Evolutionary conservation across 2,113 vertebrate species (phyloP), one percentile per base, ranked within the genome.

Genomic region (Plectropomus leopardus): DNA sequence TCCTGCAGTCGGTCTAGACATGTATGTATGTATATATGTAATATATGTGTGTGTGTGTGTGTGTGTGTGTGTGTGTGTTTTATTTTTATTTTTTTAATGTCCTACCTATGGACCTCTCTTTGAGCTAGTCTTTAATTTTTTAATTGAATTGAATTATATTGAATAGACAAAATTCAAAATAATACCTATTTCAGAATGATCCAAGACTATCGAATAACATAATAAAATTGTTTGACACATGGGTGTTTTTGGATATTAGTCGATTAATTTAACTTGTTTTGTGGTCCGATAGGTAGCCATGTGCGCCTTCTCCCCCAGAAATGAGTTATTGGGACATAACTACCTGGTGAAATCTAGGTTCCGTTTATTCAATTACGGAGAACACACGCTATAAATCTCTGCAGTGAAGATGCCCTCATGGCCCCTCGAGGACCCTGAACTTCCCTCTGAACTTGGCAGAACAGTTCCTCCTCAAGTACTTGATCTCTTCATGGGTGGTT

Each of bases 281-380:
- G 15, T 23, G 26, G 7, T 64, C 15, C 61, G 30, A 16, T 48
- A 32, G 11, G 34, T 6, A 15, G 14, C 51, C 53, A 55, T 17
- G 66, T 50, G 63, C 21, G 24, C 26, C 19, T 5, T 17, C n/a
- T n/a, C 16, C 47, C 9, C 1, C 26, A 21, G 13, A 60, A 55
- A 84, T 66, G 61, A 91, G 28, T 87, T 85, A 84, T 61, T 63
- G 36, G 36, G 32, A 32, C 64, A 50, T 67, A 40, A 57, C 58
- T 24, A 78, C 69, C 53, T 75, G 72, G 21, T 84, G 74, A 84
- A 88, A 87, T 73, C 28, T 73, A 68, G 15, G 19, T 80, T 86
- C 80, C 75, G 76, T 88, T 83, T 55, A 81, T 84, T 88, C 58
- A 77, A 73, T 89, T 83, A 82, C 58, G 65, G 78, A 57, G 61